These are phyloP conservation scores for Ichneumoninae sp. DNA, from an alignment of 2,888 invertebrate species.

Conservation along the genomic window DNA sequence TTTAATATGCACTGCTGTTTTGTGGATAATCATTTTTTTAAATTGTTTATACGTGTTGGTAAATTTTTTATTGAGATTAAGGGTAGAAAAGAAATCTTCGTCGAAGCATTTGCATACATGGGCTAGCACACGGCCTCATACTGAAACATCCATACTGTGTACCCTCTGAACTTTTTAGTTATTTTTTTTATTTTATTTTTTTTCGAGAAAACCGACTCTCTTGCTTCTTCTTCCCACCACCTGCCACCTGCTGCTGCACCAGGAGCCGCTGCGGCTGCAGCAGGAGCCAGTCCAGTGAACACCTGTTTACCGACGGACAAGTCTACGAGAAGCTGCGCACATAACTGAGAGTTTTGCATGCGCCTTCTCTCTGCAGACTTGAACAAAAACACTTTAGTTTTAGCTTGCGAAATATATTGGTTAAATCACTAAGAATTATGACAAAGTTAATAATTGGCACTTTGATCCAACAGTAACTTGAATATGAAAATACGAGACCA, in stretches of 20 bases:
- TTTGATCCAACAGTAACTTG: too few species aligned
- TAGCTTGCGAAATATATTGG: background rate
- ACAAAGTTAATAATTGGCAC: too few species aligned
- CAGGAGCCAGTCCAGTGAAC: conserved; percentile 53
- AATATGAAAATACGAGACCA: too few species aligned
- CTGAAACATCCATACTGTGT: conserved; percentile 17
- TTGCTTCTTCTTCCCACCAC: conserved; percentile 52
- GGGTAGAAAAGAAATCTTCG: background rate
- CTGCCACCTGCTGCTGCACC: conserved; percentile 61
- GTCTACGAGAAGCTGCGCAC: conserved; percentile 13
- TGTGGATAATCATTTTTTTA: too few species aligned
- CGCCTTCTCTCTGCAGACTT: background rate
- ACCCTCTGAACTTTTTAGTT: background rate
- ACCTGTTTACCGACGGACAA: conserved; percentile 55
- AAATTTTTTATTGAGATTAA: background rate
- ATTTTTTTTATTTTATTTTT: conserved; percentile 25
- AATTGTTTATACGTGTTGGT: background rate
- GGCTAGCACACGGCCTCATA: background rate
- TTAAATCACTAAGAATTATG: background rate
- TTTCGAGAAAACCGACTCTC: conserved; percentile 52
- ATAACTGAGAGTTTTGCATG: conserved; percentile 28
- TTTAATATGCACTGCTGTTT: too few species aligned
- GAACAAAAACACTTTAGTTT: background rate
- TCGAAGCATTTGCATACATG: background rate
- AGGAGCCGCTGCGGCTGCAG: conserved; percentile 16